Evolutionary conservation across 2,888 invertebrate species (phyloP), one percentile per base, ranked within the genome.

Genomic region (Pseudococcus viburni): DNA sequence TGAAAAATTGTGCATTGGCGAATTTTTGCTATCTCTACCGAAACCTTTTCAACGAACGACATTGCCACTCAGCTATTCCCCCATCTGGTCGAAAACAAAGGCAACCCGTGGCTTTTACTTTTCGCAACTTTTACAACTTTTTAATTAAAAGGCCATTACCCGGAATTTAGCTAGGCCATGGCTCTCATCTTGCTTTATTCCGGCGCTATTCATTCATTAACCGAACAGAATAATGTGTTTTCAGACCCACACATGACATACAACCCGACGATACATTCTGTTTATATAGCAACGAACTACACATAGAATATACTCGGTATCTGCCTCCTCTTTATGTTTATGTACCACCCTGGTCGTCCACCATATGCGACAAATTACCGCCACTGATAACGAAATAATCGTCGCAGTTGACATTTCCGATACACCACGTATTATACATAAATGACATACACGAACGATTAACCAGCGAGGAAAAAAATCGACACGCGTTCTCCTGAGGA

Each of bases 281-380:
- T 51, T 51, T 51, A 51, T 51, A 51, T 51, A 51, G 12, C 51
- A 51, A 51, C 51, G 1, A 42, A 42, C 42, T 7, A 42, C 9
- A 42, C 42, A 42, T 42, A 48, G 9, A 48, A 48, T 12, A 48
- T 9, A 48, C 9, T 48, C 9, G 1, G 48, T 55, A 55, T 7
- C 55, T 7, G n/a, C 3, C 55, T 55, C 17, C 17, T 55, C 8
- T 55, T 7, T n/a, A 55, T 55, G n/a, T n/a, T 55, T 8, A 15
- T n/a, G 15, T 55, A 55, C 55, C 51, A 51, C 51, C 51, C 51
- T 55, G n/a, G 55, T 55, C 55, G n/a, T 55, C 55, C 15, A 55
- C 55, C 55, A 55, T 55, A 55, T 55, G 55, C n/a, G n/a, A n/a
- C n/a, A 55, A 55, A 55, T n/a, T 55, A 55, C 55, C n/a, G 55